Percentiles rank a stretch among this genome's conserved stretches.
These are phyloP conservation scores for Phoeniculus purpureus DNA, from an alignment of 2,797 vertebrate genomes.

Conservation along the genomic window DNA sequence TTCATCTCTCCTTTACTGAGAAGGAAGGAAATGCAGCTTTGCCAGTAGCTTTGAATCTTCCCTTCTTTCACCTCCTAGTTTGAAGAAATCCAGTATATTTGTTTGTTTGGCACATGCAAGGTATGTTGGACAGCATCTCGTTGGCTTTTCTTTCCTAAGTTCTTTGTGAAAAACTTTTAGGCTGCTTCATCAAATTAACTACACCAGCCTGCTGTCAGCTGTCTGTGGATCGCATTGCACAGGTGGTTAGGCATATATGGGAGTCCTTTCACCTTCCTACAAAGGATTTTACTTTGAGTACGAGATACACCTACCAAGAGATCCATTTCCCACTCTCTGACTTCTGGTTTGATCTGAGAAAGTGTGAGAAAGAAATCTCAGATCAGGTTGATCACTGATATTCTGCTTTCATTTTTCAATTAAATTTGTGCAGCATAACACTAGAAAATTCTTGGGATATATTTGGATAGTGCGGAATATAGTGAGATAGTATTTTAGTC, in stretches of 20 bases:
- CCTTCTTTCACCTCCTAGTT: background rate
- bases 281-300: background rate
- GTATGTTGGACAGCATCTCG: background rate
- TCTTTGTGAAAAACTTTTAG: background rate
- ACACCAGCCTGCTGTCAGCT: background rate
- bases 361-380: background rate
- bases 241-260: background rate
- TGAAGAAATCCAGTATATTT: background rate
- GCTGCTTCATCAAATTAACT: background rate
- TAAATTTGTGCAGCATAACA: background rate
- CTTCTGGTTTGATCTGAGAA: background rate
- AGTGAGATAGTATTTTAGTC: background rate
- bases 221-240: background rate
- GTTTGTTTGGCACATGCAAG: background rate
- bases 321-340: background rate
- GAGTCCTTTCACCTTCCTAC: background rate
- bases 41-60: background rate
- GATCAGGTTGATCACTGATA: background rate
- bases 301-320: background rate
- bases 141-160: background rate
- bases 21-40: background rate
- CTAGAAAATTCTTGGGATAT: background rate
- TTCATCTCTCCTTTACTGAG: background rate
- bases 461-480: background rate
- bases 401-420: background rate